Evolutionary conservation across 1,140 invertebrate genomes (phyloP).

Genomic region (Latrodectus geometricus): DNA sequence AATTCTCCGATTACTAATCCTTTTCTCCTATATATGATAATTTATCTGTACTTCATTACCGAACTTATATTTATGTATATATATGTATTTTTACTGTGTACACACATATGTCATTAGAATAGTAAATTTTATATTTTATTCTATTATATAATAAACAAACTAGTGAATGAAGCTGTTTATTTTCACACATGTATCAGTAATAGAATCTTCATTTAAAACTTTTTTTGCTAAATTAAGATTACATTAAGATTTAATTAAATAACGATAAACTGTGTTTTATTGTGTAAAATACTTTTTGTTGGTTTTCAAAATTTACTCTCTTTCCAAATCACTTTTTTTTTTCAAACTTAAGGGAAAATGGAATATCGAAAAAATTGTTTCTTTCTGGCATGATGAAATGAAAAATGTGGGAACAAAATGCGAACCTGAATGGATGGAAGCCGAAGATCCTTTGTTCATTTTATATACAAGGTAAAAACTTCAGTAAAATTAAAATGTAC

Average conservation of each 20-base stretch:
- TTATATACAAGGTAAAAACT: constrained; percentile 80
- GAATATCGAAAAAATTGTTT: constrained; percentile 79
- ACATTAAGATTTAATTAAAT: neutral
- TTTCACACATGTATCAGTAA: no score
- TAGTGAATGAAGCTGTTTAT: no score
- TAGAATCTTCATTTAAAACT: no score
- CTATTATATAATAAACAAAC: no score
- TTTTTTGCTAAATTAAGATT: no score
- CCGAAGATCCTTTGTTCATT: constrained; percentile 97
- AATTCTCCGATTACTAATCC: no score
- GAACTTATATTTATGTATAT: no score
- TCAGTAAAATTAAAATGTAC: neutral
- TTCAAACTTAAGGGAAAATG: constrained; percentile 71
- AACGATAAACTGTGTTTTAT: neutral
- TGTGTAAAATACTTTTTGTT: neutral
- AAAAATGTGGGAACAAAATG: constrained; percentile 80
- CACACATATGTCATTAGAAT: no score
- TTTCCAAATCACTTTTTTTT: neutral
- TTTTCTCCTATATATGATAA: no score
- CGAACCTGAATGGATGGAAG: constrained; percentile 91
- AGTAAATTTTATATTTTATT: no score
- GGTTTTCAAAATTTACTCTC: neutral
- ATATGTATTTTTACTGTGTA: no score
- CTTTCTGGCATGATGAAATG: constrained; percentile 92
- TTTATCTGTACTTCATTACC: no score